Percentiles rank a stretch among this genome's conserved stretches.
phyloP scores from a whole-genome alignment of 2,797 vertebrate genomes.

The Labeo calbasu region DNA sequence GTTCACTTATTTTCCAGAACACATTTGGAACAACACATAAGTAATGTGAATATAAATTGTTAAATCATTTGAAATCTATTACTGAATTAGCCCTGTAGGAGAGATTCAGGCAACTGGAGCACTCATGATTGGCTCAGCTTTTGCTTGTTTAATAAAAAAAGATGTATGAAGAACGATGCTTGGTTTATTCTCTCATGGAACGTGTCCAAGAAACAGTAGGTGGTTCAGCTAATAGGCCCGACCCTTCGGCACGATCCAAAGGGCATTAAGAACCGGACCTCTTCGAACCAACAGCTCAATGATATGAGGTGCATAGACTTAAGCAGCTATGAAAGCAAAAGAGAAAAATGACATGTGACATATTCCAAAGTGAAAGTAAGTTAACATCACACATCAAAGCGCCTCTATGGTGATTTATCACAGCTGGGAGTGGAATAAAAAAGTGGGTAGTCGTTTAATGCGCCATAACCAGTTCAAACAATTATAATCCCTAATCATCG shows the following conservation, averaged over 20 bases:
- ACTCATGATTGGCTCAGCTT: slow-evolving; percentile 39
- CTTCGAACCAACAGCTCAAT: slow-evolving; percentile 57
- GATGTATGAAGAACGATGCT: slow-evolving; percentile 45
- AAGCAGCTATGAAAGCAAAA: slow-evolving; percentile 68
- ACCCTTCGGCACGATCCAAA: slow-evolving; percentile 58
- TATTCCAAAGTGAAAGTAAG: slow-evolving; percentile 63
- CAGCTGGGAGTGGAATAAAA: slow-evolving; percentile 53
- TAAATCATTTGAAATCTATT: slow-evolving; percentile 52
- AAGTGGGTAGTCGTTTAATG: slow-evolving; percentile 54
- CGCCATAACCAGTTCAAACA: slow-evolving; percentile 63
- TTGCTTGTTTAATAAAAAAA: slow-evolving; percentile 53
- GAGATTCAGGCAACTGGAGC: slow-evolving; percentile 35
- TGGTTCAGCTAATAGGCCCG: slow-evolving; percentile 64
- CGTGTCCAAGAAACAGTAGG: slow-evolving; percentile 60
- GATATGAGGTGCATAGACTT: slow-evolving; percentile 61
- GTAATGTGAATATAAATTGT: slow-evolving; percentile 45
- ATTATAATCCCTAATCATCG: slow-evolving; percentile 49
- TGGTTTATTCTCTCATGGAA: slow-evolving; percentile 53
- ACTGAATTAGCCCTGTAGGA: slow-evolving; percentile 37
- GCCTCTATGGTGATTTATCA: slow-evolving; percentile 59
- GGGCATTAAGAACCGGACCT: slow-evolving; percentile 56
- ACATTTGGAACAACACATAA: neutral
- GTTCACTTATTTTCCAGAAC: neutral
- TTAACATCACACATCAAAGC: slow-evolving; percentile 65
- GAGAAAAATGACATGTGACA: slow-evolving; percentile 69